These are phyloP conservation scores for Zingel zingel DNA, from an alignment of 2,113 vertebrate species.

Conservation along the genomic window DNA sequence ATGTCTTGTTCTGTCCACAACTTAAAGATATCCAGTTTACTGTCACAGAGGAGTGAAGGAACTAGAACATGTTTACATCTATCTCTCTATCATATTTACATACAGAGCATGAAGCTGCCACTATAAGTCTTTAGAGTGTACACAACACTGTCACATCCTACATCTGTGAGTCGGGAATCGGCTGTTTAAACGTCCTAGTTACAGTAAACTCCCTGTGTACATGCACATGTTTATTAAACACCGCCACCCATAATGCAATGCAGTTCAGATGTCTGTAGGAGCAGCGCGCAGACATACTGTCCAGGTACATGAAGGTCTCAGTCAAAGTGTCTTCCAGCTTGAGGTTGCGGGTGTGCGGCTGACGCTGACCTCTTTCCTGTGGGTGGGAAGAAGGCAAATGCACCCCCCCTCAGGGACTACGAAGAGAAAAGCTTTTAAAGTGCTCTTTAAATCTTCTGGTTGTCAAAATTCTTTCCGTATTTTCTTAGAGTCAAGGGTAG, in stretches of 20 bases:
- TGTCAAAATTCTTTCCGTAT: not conserved
- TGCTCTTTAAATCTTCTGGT: not conserved
- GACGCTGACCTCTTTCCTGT: not conserved
- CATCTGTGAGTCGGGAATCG: slow-evolving; percentile 3
- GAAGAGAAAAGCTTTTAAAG: not conserved
- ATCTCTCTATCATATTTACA: not conserved
- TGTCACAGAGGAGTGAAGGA: too few species aligned
- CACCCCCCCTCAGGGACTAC: not conserved
- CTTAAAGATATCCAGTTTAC: too few species aligned
- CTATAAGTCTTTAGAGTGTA: slow-evolving; percentile 12
- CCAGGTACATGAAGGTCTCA: not conserved
- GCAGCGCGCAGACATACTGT: not conserved
- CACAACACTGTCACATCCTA: slow-evolving; percentile 36
- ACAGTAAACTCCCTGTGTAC: slow-evolving; percentile 41
- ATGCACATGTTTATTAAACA: slow-evolving; percentile 59
- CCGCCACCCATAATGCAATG: slow-evolving; percentile 28
- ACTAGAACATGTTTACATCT: too few species aligned
- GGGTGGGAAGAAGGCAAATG: not conserved
- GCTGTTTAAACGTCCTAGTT: not conserved
- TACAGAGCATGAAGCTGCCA: slow-evolving; percentile 10
- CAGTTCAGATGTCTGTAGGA: slow-evolving; percentile 21
- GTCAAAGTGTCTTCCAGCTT: not conserved
- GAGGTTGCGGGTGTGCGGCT: not conserved
- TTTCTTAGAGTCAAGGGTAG: not conserved
- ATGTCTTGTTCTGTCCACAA: too few species aligned